phyloP scores from a whole-genome alignment of 1,140 invertebrate genomes.

The Atta colombica region DNA sequence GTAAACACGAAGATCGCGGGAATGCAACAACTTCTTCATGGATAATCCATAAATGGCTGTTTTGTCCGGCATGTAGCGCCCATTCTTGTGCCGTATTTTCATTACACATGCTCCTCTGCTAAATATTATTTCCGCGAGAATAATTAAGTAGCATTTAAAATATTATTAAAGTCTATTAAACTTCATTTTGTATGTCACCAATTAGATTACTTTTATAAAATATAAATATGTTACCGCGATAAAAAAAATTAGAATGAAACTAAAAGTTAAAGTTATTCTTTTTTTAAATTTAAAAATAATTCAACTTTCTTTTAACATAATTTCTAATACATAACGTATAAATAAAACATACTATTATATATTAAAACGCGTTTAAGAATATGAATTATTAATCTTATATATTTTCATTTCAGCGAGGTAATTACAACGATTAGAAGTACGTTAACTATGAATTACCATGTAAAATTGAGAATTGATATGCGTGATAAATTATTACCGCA shows the following conservation, averaged over 20 bases:
- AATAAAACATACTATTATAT: background rate
- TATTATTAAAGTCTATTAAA: background rate
- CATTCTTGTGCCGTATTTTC: conserved; percentile 56
- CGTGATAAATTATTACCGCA: conserved; percentile 47
- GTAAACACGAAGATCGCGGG: conserved; percentile 75
- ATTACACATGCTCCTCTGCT: conserved; percentile 30
- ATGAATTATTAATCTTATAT: conserved; percentile 35
- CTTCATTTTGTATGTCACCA: background rate
- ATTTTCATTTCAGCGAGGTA: conserved; percentile 24
- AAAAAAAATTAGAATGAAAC: background rate
- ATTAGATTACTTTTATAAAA: background rate
- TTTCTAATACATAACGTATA: no score
- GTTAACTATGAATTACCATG: conserved; percentile 15
- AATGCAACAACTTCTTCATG: conserved; percentile 70
- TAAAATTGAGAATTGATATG: conserved; percentile 33
- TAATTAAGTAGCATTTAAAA: conserved; percentile 32
- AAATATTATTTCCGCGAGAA: conserved; percentile 39
- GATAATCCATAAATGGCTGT: conserved; percentile 72
- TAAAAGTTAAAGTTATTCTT: background rate
- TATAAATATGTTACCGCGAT: background rate
- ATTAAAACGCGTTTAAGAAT: background rate
- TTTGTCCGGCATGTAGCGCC: conserved; percentile 54
- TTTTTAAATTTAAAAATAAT: background rate
- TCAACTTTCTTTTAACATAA: background rate
- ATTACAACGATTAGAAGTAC: conserved; percentile 44